Evolutionary conservation across 2,888 invertebrate species (phyloP), one percentile per base, ranked within the genome.

Genomic region (Thyatira batis): DNA sequence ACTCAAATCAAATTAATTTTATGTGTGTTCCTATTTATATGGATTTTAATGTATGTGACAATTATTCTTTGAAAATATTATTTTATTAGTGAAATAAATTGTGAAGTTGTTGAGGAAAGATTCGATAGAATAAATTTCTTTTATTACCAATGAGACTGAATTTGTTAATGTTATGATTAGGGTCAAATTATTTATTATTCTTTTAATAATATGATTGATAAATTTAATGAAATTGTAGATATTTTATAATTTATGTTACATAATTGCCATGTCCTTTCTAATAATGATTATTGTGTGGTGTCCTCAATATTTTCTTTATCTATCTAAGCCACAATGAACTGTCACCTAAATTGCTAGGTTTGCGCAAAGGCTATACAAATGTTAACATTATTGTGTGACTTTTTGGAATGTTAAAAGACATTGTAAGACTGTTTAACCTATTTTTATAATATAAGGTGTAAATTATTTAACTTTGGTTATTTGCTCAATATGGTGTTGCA

Each of bases 121-220:
- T 78, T 76, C 69, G 74, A 65, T 67, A 73, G 72, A 69, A 69
- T 75, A 73, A 71, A 78, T 80, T 79, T 78, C 72, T 81, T 86
- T 88, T 83, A 80, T 82, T 79, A 86, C 84, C 80, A 84, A 91
- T 90, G 89, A 92, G 91, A 92, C 91, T 92, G 91, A 92, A 89
- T 90, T 90, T 87, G 86, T 89, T 88, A 85, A 85, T 80, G 78
- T 84, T 82, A 82, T 74, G 71, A 78, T 83, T 82, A 73, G 71
- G 76, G 71, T 80, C 76, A 84, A 83, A 87, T 88, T 89, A 89
- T 91, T 88, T 87, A 85, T 87, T 84, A 77, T 82, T 70, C 79
- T 73, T 67, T 64, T 63, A 66, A 56, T 61, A 61, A 65, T 73
- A 65, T 65, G 63, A 71, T 75, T 65, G 68, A 65, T 68, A 64